Evolutionary conservation across 2,113 vertebrate species (phyloP).

Genomic region (Nesoenas mayeri): DNA sequence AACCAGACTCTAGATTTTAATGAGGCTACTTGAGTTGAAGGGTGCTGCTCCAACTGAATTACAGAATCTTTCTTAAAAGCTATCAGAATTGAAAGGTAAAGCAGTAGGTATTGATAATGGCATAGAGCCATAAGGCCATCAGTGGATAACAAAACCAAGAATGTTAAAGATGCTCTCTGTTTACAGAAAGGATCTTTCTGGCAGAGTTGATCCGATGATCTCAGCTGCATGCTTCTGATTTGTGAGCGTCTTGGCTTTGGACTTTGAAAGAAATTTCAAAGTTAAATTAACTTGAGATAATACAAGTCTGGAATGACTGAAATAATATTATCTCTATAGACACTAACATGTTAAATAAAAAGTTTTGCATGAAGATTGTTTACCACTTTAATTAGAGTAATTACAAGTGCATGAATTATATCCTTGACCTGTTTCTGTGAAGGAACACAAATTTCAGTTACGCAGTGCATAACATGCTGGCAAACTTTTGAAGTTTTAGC

Average conservation of each 20-base stretch:
- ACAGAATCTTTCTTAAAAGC: background rate
- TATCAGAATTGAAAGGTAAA: background rate
- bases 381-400: background rate
- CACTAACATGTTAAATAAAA: background rate
- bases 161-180: background rate
- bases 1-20: background rate
- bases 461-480: rapidly evolving
- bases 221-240: background rate
- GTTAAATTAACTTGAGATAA: background rate
- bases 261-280: background rate
- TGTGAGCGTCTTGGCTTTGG: background rate
- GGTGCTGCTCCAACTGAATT: background rate
- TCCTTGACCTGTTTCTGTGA: background rate
- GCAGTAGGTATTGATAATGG: background rate
- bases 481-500: background rate
- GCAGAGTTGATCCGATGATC: background rate
- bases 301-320: background rate
- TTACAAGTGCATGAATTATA: background rate
- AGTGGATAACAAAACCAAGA: background rate
- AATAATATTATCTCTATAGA: background rate
- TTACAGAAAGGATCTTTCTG: background rate
- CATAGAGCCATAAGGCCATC: rapidly evolving
- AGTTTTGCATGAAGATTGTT: background rate
- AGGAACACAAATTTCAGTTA: background rate
- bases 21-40: background rate